These are phyloP conservation scores for Cremastinae sp. DNA, from an alignment of 2,888 invertebrate genomes.

Conservation along the genomic window DNA sequence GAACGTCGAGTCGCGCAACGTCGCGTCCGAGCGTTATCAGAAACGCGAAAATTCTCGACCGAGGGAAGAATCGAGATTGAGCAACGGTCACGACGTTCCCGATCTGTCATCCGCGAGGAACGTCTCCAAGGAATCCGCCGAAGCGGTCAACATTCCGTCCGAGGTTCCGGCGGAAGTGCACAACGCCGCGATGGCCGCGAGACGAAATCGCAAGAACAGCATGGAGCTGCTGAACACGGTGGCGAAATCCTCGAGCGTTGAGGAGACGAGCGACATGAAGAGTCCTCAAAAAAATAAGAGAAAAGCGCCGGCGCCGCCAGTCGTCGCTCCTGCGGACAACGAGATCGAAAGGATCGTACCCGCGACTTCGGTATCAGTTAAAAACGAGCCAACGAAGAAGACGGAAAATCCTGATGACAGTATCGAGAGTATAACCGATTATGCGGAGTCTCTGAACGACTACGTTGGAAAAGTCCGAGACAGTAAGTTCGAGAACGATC, in stretches of 20 bases:
- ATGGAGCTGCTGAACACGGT: slow-evolving; percentile 69
- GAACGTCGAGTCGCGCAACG: neutral
- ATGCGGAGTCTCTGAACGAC: slow-evolving; percentile 70
- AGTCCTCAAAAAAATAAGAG: slow-evolving; percentile 84
- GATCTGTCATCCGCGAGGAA: slow-evolving; percentile 78
- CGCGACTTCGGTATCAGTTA: slow-evolving; percentile 24
- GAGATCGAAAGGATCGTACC: slow-evolving; percentile 41
- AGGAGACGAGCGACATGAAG: slow-evolving; percentile 80
- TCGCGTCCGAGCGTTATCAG: slow-evolving; percentile 48
- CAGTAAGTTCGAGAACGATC: slow-evolving; percentile 57
- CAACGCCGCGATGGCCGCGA: slow-evolving; percentile 87
- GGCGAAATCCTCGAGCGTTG: slow-evolving; percentile 55
- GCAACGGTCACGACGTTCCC: slow-evolving; percentile 63
- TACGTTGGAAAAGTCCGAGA: slow-evolving; percentile 69
- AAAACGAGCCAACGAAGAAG: slow-evolving; percentile 34
- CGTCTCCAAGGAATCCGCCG: slow-evolving; percentile 83
- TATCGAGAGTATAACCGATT: slow-evolving; percentile 72
- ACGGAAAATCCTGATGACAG: slow-evolving; percentile 65
- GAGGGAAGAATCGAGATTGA: slow-evolving; percentile 60
- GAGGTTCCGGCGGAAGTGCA: slow-evolving; percentile 88
- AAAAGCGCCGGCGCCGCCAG: slow-evolving; percentile 88
- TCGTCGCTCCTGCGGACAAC: slow-evolving; percentile 63
- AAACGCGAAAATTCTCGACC: slow-evolving; percentile 62
- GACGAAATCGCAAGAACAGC: slow-evolving; percentile 85
- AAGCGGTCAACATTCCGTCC: slow-evolving; percentile 82